phyloP scores from a whole-genome alignment of 2,797 vertebrate genomes.

The Geotrypetes seraphini region DNA sequence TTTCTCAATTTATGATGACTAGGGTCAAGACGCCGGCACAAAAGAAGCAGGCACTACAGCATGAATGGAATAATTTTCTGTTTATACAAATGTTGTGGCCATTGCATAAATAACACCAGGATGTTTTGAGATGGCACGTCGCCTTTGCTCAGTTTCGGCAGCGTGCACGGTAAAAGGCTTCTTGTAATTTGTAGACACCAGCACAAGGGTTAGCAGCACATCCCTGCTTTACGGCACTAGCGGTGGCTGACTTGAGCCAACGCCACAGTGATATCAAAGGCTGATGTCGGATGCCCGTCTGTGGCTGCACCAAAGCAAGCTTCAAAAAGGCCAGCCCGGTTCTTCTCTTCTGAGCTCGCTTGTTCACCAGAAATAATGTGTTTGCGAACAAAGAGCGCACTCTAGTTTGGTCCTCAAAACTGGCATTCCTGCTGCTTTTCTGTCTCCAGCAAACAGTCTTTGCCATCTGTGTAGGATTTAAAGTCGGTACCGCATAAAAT shows the following conservation, averaged over 20 bases:
- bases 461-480: slow-evolving; percentile 12
- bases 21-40: slow-evolving; percentile 76
- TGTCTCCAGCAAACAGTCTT: slow-evolving; percentile 16
- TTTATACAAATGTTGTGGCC: slow-evolving; percentile 75
- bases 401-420: slow-evolving; percentile 2
- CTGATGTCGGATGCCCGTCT: not conserved
- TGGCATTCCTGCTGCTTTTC: slow-evolving; percentile 13
- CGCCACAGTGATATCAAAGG: not conserved
- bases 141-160: slow-evolving; percentile 45
- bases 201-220: slow-evolving; percentile 26
- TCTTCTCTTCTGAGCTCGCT: slow-evolving; percentile 11
- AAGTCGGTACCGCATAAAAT: slow-evolving; percentile 25
- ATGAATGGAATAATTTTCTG: slow-evolving; percentile 76
- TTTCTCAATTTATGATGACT: slow-evolving; percentile 85
- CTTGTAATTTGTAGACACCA: slow-evolving; percentile 29
- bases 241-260: slow-evolving; percentile 13
- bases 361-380: slow-evolving; percentile 20
- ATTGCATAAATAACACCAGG: slow-evolving; percentile 63
- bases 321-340: slow-evolving; percentile 9
- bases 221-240: slow-evolving; percentile 17
- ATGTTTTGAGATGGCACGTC: slow-evolving; percentile 45
- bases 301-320: slow-evolving; percentile 6
- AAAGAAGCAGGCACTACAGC: slow-evolving; percentile 82
- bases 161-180: slow-evolving; percentile 23
- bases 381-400: slow-evolving; percentile 11